These are phyloP conservation scores for Crotalus horridus DNA, from an alignment of 2,113 vertebrate species.

Conservation along the genomic window DNA sequence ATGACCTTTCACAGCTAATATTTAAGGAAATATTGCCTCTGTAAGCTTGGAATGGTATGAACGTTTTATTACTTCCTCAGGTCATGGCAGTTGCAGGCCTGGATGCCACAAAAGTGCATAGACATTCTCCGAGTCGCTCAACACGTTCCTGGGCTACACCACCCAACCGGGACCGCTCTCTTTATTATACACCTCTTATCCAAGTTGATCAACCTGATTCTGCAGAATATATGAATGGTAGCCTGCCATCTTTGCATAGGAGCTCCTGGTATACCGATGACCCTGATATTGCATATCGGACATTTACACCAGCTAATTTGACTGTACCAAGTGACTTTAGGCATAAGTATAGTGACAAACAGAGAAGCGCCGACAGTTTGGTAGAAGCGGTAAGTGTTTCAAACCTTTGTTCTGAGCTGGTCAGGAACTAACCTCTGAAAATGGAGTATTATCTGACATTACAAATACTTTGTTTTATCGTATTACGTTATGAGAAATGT, in stretches of 20 bases:
- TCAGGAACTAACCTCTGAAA: not conserved
- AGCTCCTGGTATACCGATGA: slow-evolving; percentile 99
- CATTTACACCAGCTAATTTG: slow-evolving; percentile 87
- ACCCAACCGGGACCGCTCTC: slow-evolving; percentile 81
- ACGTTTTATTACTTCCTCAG: slow-evolving; percentile 59
- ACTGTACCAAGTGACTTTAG: slow-evolving; percentile 88
- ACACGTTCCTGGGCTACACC: slow-evolving; percentile 96
- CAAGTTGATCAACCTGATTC: slow-evolving; percentile 87
- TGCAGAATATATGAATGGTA: slow-evolving; percentile 79
- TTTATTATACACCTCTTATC: slow-evolving; percentile 92
- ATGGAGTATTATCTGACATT: not conserved
- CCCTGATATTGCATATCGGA: slow-evolving; percentile 83
- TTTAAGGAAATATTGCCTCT: not conserved
- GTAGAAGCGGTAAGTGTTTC: slow-evolving; percentile 89
- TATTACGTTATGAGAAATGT: not conserved
- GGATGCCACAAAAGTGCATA: slow-evolving; percentile 91
- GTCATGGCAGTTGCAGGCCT: slow-evolving; percentile 98
- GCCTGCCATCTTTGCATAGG: slow-evolving; percentile 85
- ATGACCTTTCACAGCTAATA: not conserved
- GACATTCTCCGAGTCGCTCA: slow-evolving; percentile 90
- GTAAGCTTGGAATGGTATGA: not conserved
- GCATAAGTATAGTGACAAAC: slow-evolving; percentile 92
- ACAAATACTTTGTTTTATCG: fast-evolving
- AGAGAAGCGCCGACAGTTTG: slow-evolving; percentile 93
- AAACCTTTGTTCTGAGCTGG: fast-evolving